phyloP scores from a whole-genome alignment of 2,888 invertebrate species.

The Panzeria rudis region DNA sequence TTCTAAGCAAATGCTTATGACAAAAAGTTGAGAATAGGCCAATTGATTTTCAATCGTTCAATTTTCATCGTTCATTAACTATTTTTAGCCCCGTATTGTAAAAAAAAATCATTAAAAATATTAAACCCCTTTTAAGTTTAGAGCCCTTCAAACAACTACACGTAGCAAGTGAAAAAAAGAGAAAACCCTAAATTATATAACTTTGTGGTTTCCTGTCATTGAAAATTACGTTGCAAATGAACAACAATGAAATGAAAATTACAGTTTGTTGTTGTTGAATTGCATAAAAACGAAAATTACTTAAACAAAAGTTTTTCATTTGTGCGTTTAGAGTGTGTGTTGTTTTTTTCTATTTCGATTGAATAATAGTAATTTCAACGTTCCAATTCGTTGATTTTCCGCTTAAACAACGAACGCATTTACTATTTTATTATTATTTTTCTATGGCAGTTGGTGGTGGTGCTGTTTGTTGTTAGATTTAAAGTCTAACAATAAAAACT shows the following conservation, averaged over 20 bases:
- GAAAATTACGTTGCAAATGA: constrained; percentile 63
- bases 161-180: not conserved
- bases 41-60: no score
- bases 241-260: constrained; percentile 48
- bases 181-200: constrained; percentile 53
- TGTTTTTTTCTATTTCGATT: constrained; percentile 48
- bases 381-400: constrained; percentile 70
- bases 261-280: constrained; percentile 22
- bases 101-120: not conserved
- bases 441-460: not conserved
- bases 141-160: not conserved
- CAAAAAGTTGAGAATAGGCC: no score
- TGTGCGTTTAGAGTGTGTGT: constrained; percentile 20
- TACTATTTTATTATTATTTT: constrained; percentile 26
- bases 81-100: not conserved
- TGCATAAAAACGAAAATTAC: constrained; percentile 43
- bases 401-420: constrained; percentile 60
- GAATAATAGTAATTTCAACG: constrained; percentile 60
- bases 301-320: constrained; percentile 32
- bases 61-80: not conserved
- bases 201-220: constrained; percentile 66
- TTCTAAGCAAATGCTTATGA: no score
- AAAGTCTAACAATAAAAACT: constrained; percentile 21
- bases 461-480: constrained; percentile 32
- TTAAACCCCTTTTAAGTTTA: not conserved